phyloP scores from a whole-genome alignment of 2,888 invertebrate genomes.

The Chloroclysta siterata region DNA sequence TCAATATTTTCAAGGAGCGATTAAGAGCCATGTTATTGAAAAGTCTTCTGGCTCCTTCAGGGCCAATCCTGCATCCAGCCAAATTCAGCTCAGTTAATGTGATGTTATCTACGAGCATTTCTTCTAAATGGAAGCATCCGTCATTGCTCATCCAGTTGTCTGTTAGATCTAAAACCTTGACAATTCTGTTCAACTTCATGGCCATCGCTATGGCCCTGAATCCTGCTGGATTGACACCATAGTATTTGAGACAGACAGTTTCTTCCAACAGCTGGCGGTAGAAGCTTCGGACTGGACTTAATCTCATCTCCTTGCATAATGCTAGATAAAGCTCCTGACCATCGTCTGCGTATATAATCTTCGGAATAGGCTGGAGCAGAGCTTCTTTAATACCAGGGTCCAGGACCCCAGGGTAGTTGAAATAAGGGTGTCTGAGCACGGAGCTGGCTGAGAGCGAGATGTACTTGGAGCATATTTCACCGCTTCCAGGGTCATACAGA shows the following conservation, averaged over 20 bases:
- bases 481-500: constrained; percentile 61
- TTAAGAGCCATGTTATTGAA: constrained; percentile 52
- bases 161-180: constrained; percentile 58
- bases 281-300: constrained; percentile 57
- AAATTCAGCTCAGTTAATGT: constrained; percentile 59
- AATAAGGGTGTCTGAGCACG: constrained; percentile 63
- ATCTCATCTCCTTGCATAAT: constrained; percentile 62
- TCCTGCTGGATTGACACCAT: constrained; percentile 59
- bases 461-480: constrained; percentile 65
- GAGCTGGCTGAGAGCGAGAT: constrained; percentile 62
- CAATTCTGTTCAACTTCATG: constrained; percentile 57
- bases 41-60: constrained; percentile 52
- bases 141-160: constrained; percentile 66
- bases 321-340: constrained; percentile 67
- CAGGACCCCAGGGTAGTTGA: constrained; percentile 60
- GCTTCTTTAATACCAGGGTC: constrained; percentile 68
- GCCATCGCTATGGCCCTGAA: constrained; percentile 65
- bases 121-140: constrained; percentile 66
- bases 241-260: constrained; percentile 64
- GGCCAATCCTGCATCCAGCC: constrained; percentile 65
- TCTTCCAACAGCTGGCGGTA: constrained; percentile 53
- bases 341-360: constrained; percentile 57
- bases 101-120: constrained; percentile 59
- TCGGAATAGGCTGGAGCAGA: constrained; percentile 51
- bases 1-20: constrained; percentile 50